phyloP scores from a whole-genome alignment of 2,113 vertebrate genomes.

The Zootoca vivipara region DNA sequence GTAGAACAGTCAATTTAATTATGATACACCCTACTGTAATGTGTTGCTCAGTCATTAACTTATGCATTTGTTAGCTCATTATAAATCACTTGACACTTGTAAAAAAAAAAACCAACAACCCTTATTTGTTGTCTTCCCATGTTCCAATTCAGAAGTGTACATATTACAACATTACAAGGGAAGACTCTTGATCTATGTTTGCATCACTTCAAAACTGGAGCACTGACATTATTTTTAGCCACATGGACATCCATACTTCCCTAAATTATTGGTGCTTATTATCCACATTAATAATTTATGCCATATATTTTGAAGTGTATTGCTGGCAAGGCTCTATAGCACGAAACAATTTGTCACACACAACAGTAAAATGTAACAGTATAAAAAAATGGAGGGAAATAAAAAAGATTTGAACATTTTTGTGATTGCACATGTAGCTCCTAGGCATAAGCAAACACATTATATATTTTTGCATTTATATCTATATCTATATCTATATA shows the following conservation, averaged over 20 bases:
- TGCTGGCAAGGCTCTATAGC: neutral
- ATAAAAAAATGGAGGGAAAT: neutral
- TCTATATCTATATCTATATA: too few relatives aligned
- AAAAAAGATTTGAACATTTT: neutral
- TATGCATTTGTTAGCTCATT: conserved; percentile 37
- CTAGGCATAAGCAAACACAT: neutral
- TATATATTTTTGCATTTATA: neutral
- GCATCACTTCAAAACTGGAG: neutral
- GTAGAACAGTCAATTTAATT: conserved; percentile 17
- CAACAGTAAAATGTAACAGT: neutral
- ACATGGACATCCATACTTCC: neutral
- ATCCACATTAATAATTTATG: neutral
- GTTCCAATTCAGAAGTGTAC: neutral
- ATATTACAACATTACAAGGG: conserved; percentile 27
- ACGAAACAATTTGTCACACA: neutral
- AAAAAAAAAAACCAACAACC: conserved; percentile 33
- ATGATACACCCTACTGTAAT: conserved; percentile 30
- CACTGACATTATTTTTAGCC: neutral
- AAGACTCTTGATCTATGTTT: neutral
- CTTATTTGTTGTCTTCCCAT: neutral
- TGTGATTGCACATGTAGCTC: neutral
- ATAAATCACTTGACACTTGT: conserved; percentile 18
- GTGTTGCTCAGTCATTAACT: conserved; percentile 35
- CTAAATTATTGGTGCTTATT: conserved; percentile 8
- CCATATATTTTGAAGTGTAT: neutral